A percentile compares a stretch with the other conserved stretches of the same genome.
Evolutionary conservation across 2,113 vertebrate species (phyloP).

Genomic region (Tyrannus savana): DNA sequence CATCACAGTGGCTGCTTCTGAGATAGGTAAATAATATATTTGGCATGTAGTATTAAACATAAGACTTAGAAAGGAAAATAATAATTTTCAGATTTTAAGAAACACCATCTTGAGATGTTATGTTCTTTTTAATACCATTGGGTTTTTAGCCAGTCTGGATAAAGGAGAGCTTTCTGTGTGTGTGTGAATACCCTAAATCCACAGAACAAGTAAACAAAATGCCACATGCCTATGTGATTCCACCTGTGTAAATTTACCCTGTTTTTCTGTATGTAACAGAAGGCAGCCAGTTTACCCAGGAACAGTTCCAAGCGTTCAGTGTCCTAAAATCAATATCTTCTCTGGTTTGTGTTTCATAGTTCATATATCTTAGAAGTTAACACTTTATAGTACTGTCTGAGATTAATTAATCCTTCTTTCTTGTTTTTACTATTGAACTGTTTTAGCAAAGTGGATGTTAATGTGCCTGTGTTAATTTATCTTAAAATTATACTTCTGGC

Average conservation of each 20-base stretch:
- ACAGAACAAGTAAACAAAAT: neutral
- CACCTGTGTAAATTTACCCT: neutral
- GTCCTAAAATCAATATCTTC: neutral
- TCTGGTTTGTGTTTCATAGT: neutral
- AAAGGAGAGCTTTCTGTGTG: neutral
- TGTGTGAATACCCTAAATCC: neutral
- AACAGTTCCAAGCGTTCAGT: neutral
- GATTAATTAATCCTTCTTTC: neutral
- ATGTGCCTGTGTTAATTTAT: neutral
- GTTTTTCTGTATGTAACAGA: neutral
- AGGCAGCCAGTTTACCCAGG: neutral
- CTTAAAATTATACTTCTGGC: neutral
- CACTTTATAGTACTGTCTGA: neutral
- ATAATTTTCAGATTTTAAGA: neutral
- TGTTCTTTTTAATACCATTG: neutral
- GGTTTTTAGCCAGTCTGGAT: neutral
- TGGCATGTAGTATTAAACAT: neutral
- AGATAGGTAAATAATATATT: conserved; percentile 84
- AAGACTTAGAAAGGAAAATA: neutral
- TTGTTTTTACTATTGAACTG: neutral
- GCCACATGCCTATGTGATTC: neutral
- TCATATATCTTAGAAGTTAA: neutral
- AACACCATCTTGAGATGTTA: neutral
- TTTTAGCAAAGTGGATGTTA: neutral
- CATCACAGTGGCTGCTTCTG: conserved; percentile 91